Evolutionary conservation across 2,888 invertebrate species (phyloP).

Genomic region (Nemotelus pantherinus): DNA sequence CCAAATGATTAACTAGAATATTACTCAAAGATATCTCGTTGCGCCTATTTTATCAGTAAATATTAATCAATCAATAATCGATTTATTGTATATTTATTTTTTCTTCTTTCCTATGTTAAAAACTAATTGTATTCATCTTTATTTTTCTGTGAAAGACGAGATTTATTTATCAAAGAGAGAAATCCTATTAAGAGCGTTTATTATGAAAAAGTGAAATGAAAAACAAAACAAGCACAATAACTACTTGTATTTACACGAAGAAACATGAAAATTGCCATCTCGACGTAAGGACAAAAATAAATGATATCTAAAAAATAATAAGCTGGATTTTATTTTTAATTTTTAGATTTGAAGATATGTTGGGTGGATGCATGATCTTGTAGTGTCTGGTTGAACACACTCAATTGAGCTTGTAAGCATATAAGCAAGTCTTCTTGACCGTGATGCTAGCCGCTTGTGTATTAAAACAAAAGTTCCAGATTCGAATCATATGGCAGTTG

Average conservation of each 20-base stretch:
- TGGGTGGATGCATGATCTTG: too few species aligned
- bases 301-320: conserved; percentile 34
- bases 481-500: too few species aligned
- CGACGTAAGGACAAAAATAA: conserved; percentile 39
- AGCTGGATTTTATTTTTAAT: not conserved
- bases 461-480: too few species aligned
- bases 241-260: conserved; percentile 34
- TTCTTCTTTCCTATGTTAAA: conserved; percentile 25
- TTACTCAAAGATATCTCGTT: not conserved
- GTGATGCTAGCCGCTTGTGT: too few species aligned
- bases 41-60: conserved; percentile 2
- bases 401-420: too few species aligned
- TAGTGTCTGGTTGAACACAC: too few species aligned
- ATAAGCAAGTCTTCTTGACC: too few species aligned
- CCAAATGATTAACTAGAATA: too few species aligned
- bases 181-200: conserved; percentile 27
- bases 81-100: conserved; percentile 28
- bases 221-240: conserved; percentile 15
- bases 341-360: not conserved
- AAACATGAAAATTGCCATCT: conserved; percentile 42
- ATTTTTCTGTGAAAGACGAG: conserved; percentile 33
- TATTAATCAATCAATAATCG: not conserved
- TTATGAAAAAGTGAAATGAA: not conserved
- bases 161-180: conserved; percentile 10
- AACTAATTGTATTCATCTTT: conserved; percentile 9